Evolutionary conservation across 2,797 vertebrate genomes (phyloP), one percentile per base, ranked within the genome.

Genomic region (Glyptemys insculpta): DNA sequence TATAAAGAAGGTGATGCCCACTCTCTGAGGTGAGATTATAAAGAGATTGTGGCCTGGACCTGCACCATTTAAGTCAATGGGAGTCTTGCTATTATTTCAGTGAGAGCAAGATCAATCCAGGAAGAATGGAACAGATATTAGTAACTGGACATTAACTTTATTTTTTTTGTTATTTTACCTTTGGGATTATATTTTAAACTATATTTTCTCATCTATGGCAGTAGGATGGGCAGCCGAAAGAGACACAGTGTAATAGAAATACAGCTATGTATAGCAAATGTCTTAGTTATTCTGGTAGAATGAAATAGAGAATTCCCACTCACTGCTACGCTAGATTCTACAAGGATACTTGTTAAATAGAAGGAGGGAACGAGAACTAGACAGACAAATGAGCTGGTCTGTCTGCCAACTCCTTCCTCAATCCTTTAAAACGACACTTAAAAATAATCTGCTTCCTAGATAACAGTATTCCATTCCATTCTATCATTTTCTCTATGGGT

Each of bases 401-500:
- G n/a, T 88, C 88, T 94, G 89, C 90, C 96, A 96, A 94, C 81
- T 92, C 88, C 87, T 96, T 96, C 74, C 86, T 90, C 57, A 52
- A 25, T 94, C 89, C 87, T 94, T 96, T 95, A 91, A 95, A 54
- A 85, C 91, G 95, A 90, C 95, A 92, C 86, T 82, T 95, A 93
- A 94, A 95, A 92, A 86, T 86, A 97, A 92, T 94, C 94, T 96
- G 90, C 79, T 87, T 82, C 94, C 87, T 94, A 93, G 90, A 21
- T 94, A 94, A 68, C 47, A 84, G 44, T 85, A 88, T 92, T 37
- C 34, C 81, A 86, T 87, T 90, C 76, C 1, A 68, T 88, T 88
- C 37, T 93, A 37, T 68, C 65, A 68, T 94, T 96, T 92, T 88
- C 56, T 94, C 41, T 94, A 25, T 88, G 62, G 14, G 2, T 74